phyloP scores from a whole-genome alignment of 1,140 invertebrate species.

The Drosophila micromelanica region DNA sequence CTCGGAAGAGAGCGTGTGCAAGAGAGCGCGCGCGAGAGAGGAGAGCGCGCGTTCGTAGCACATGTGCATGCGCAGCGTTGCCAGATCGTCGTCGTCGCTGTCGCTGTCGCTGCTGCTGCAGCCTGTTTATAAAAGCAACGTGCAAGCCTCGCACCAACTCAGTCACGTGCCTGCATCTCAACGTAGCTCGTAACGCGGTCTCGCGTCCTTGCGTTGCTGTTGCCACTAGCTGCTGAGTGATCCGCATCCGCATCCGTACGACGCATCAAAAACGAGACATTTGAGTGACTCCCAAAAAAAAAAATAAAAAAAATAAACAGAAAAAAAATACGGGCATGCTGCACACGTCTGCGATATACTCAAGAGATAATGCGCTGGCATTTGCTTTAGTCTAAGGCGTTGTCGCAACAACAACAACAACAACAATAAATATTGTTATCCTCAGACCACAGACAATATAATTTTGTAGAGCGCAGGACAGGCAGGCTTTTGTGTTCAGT shows the following conservation, averaged over 20 bases:
- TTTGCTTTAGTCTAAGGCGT: conserved; percentile 27
- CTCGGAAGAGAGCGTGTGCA: conserved; percentile 4
- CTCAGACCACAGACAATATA: conserved; percentile 34
- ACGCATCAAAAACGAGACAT: conserved; percentile 41
- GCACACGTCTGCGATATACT: background rate
- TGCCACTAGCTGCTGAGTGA: conserved; percentile 55
- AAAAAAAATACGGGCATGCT: background rate
- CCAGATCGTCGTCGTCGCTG: conserved; percentile 50
- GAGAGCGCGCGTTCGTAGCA: background rate
- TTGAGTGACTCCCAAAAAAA: conserved; percentile 11
- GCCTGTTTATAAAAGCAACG: conserved; percentile 74
- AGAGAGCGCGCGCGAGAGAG: conserved; percentile 21
- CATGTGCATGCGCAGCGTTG: conserved; percentile 61
- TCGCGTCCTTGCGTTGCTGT: conserved; percentile 36
- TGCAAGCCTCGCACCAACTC: conserved; percentile 60
- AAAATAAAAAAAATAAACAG: background rate
- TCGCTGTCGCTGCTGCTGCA: background rate
- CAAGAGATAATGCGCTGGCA: conserved; percentile 24
- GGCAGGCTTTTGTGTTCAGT: conserved; percentile 64
- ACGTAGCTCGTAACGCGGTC: conserved; percentile 57
- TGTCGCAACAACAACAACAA: conserved; percentile 29
- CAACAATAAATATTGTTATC: conserved; percentile 34
- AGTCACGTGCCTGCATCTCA: conserved; percentile 78
- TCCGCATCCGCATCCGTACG: conserved; percentile 58
- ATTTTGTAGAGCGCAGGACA: conserved; percentile 64